Evolutionary conservation across 2,113 vertebrate species (phyloP).

Genomic region (Danionella cerebrum): DNA sequence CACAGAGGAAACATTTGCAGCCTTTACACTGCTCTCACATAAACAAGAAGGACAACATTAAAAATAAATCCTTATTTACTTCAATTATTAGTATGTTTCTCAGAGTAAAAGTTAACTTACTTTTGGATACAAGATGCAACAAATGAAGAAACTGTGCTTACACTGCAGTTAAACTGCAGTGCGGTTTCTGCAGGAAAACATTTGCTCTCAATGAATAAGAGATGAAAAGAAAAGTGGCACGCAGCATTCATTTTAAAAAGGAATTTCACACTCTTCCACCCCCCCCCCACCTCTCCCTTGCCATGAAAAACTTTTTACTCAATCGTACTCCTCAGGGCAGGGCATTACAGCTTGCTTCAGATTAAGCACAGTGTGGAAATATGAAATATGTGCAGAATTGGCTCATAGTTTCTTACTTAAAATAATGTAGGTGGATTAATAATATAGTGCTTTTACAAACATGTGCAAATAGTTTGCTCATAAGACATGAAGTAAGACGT

Average conservation of each 20-base stretch:
- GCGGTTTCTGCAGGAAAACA: conserved; percentile 50
- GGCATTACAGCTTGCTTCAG: conserved; percentile 38
- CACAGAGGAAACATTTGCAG: no score
- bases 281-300: conserved; percentile 32
- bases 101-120: no score
- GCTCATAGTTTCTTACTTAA: neutral
- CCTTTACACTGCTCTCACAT: no score
- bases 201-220: conserved; percentile 61
- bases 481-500: neutral
- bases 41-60: no score
- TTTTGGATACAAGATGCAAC: no score
- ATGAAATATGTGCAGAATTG: conserved; percentile 41
- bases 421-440: neutral
- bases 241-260: conserved; percentile 55
- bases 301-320: conserved; percentile 42
- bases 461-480: neutral
- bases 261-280: conserved; percentile 41
- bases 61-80: no score
- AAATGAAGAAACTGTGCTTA: no score
- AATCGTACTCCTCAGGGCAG: conserved; percentile 44
- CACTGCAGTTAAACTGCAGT: conserved; percentile 8
- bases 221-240: conserved; percentile 55
- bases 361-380: conserved; percentile 46
- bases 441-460: neutral
- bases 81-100: no score